These are phyloP conservation scores for Sparus aurata DNA, from an alignment of 2,797 vertebrate species.

Conservation along the genomic window DNA sequence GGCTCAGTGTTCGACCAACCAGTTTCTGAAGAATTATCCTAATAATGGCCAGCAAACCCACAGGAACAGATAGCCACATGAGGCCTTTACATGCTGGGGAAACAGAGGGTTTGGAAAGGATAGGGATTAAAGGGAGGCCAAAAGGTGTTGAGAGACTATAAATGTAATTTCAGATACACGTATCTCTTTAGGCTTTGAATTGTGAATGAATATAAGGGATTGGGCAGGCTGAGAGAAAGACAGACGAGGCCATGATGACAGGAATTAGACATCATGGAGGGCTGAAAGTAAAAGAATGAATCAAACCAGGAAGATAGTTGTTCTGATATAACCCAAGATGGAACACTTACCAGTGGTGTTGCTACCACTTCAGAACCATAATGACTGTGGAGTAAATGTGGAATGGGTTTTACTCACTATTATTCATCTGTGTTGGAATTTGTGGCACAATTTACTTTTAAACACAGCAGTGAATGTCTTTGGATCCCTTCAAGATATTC, in stretches of 20 bases:
- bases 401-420: conserved; percentile 21
- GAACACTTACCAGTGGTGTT: background rate
- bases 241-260: conserved; percentile 6
- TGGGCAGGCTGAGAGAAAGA: background rate
- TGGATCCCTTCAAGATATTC: conserved; percentile 52
- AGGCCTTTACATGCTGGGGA: background rate
- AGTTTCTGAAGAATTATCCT: conserved; percentile 39
- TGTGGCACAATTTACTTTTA: conserved; percentile 42
- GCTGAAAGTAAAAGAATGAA: conserved; percentile 6
- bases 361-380: conserved; percentile 5
- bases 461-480: conserved; percentile 47
- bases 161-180: conserved; percentile 50
- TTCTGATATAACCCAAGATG: conserved; percentile 2
- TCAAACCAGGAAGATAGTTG: conserved; percentile 6
- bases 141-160: conserved; percentile 26
- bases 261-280: conserved; percentile 4
- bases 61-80: conserved; percentile 35
- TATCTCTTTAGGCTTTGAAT: conserved; percentile 22
- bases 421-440: conserved; percentile 25
- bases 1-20: conserved; percentile 2
- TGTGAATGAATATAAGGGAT: conserved; percentile 20
- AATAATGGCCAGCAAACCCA: conserved; percentile 25
- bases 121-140: conserved; percentile 17
- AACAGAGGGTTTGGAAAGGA: background rate
- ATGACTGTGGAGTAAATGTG: conserved; percentile 9